Evolutionary conservation across 2,888 invertebrate genomes (phyloP).

Genomic region (Eurytoma californica): DNA sequence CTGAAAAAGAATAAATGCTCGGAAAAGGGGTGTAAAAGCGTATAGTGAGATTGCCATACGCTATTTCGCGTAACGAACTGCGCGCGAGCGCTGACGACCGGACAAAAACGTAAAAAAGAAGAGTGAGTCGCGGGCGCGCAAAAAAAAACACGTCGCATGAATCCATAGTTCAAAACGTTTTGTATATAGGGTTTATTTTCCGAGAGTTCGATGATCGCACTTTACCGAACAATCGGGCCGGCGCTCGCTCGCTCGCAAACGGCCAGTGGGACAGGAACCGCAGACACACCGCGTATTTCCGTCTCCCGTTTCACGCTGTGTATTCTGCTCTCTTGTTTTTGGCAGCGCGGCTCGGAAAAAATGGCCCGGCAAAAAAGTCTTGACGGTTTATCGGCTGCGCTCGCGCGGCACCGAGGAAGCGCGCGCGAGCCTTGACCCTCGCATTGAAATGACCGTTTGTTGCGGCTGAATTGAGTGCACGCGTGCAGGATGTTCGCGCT

Average conservation of each 20-base stretch:
- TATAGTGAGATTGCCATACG: background rate
- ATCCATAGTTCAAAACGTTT: conserved; percentile 9
- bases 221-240: conserved; percentile 24
- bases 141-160: background rate
- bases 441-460: too few species aligned
- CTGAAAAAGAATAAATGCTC: conserved; percentile 11
- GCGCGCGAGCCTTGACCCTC: too few species aligned
- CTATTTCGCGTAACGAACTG: background rate
- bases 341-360: too few species aligned
- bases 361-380: too few species aligned
- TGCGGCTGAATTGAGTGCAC: too few species aligned
- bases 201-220: conserved; percentile 42
- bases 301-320: background rate
- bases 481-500: too few species aligned
- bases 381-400: too few species aligned
- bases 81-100: background rate
- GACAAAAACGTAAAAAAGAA: background rate
- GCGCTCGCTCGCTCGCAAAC: background rate
- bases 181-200: conserved; percentile 40
- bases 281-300: conserved; percentile 18
- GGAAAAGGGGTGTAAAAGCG: background rate
- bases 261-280: background rate
- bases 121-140: background rate
- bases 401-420: too few species aligned
- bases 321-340: too few species aligned